A percentile compares a stretch with the other conserved stretches of the same genome.
phyloP scores from a whole-genome alignment of 2,888 invertebrate species.

The Horisme vitalbata region DNA sequence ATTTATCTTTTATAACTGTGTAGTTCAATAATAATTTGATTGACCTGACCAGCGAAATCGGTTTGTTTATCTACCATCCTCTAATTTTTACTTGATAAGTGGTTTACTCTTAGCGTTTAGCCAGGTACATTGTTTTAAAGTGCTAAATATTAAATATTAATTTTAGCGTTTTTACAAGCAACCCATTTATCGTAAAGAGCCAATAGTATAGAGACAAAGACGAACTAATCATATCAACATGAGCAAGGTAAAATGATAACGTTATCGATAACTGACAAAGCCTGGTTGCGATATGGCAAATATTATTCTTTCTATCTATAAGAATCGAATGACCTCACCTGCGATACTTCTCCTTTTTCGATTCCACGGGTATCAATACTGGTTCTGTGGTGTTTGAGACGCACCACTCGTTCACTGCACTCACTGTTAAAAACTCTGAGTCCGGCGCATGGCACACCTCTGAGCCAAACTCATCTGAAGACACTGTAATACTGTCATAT shows the following conservation, averaged over 20 bases:
- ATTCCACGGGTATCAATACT: slow-evolving; percentile 70
- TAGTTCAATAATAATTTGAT: not conserved
- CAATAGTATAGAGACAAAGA: slow-evolving; percentile 45
- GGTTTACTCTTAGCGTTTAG: slow-evolving; percentile 9
- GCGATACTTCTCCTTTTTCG: slow-evolving; percentile 80
- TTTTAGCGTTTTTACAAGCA: slow-evolving; percentile 19
- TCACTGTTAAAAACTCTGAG: slow-evolving; percentile 74
- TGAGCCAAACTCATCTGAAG: slow-evolving; percentile 78
- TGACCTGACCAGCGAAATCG: not conserved
- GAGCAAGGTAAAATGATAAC: slow-evolving; percentile 58
- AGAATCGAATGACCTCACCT: slow-evolving; percentile 70
- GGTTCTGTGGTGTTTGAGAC: slow-evolving; percentile 70
- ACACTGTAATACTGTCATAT: slow-evolving; percentile 78
- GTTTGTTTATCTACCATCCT: too few relatives aligned
- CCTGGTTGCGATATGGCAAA: slow-evolving; percentile 62
- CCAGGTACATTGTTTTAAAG: too few relatives aligned
- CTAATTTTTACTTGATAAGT: not conserved
- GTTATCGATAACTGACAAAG: slow-evolving; percentile 64
- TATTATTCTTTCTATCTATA: slow-evolving; percentile 56
- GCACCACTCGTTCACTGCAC: slow-evolving; percentile 81
- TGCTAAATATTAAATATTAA: too few relatives aligned
- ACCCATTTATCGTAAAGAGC: slow-evolving; percentile 12
- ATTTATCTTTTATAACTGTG: not conserved
- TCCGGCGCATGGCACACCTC: slow-evolving; percentile 77
- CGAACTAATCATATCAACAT: slow-evolving; percentile 55